Base-by-base conservation (phyloP, 2,113 vertebrate genomes). In the Labrus mixtus region DNA sequence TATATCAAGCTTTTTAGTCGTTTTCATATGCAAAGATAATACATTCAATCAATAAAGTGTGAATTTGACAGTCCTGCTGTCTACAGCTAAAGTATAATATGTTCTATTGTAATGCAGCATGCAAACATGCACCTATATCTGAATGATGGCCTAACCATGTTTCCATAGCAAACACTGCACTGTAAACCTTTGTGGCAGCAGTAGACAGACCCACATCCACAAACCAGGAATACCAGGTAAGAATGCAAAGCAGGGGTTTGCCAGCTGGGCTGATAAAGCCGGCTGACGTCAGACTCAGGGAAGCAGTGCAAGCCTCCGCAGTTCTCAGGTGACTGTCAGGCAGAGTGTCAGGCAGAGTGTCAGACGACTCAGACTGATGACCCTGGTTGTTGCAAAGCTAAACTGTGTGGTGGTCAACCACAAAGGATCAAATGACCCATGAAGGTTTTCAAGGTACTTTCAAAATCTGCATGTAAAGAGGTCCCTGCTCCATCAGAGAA, bases 221-320 rank as follows among this genome's bases (percentile, higher is more conserved):
- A 39, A 39, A 60, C 15, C 64, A 62, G 36, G 4, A 74, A 53
- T 7, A 45, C 19, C 9, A 54, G 29, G 54, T 37, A 12, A 25
- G 43, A 50, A 87, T 87, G 84, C 84, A 88, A 85, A 87, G 71
- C 77, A 68, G 73, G 20, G 7, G 66, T 54, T 8, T n/a, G 46
- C 68, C 45, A 73, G 3, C 15, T 16, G 0, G 1, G 43, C 59
- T 48, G 76, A 77, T 70, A 61, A 73, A 57, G 11, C 6, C 53
- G 36, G 71, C 58, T 78, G 66, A 78, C n/a, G 6, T 56, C 23
- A 3, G 29, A 33, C 29, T 33, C 29, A 0, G 50, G 3, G 3
- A 23, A 76, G n/a, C 68, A n/a, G 12, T 3, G 8, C 10, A 15
- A 63, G 63, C 19, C 23, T 13, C 0, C 10, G 22, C 12, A 56